Conservation (phyloP, 2,113 vertebrate species). For the Percopsis transmontana region DNA sequence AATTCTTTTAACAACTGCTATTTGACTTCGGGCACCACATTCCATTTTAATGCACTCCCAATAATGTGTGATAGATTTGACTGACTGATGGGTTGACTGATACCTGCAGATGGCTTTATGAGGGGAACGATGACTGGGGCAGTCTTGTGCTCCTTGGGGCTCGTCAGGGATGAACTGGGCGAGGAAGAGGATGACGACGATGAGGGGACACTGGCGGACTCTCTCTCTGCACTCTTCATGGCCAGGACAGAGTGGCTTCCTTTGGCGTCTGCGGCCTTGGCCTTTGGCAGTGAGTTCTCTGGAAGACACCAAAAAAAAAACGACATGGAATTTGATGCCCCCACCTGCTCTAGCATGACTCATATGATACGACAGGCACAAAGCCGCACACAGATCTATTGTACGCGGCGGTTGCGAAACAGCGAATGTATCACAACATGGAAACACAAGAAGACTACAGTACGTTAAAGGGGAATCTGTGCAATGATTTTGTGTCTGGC, state of each 20-base stretch:
- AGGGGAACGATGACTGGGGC: conserved; percentile 77
- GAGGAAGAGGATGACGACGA: conserved; percentile 72
- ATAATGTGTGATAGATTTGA: background rate
- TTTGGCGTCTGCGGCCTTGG: conserved; percentile 60
- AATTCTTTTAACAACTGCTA: no score
- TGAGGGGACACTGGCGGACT: conserved; percentile 55
- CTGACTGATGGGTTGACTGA: no score
- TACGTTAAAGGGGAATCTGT: conserved; percentile 11
- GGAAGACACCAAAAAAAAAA: conserved; percentile 25
- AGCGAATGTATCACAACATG: conserved; percentile 43
- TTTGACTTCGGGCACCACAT: no score
- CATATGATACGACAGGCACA: conserved; percentile 34
- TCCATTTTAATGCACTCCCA: background rate
- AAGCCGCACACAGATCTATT: conserved; percentile 9
- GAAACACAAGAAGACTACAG: conserved; percentile 37
- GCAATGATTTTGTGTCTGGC: conserved; percentile 49
- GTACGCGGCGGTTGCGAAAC: conserved; percentile 22
- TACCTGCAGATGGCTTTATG: conserved; percentile 81
- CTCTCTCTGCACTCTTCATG: conserved; percentile 67
- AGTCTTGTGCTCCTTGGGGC: conserved; percentile 69
- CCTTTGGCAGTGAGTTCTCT: conserved; percentile 79
- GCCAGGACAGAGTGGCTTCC: conserved; percentile 56
- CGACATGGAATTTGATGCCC: background rate
- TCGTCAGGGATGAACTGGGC: conserved; percentile 62
- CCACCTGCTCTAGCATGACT: background rate